Base-by-base conservation (phyloP, 1,140 invertebrate species). In the Listronotus bonariensis region DNA sequence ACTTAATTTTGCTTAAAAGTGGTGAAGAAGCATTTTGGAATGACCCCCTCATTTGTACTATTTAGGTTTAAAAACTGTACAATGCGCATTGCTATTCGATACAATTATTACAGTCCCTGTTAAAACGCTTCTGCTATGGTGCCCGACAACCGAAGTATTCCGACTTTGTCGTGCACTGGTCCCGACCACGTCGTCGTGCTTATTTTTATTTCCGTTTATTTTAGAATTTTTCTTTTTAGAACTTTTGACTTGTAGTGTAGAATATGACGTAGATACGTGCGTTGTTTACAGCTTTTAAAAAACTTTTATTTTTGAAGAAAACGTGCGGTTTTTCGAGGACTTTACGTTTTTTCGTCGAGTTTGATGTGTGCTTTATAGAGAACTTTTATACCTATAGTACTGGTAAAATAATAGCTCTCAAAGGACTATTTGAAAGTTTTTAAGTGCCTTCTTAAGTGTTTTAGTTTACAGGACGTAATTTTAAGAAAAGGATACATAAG, bases 401-500 rank as follows among this genome's bases (percentile, higher is more conserved):
- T n/a, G 10, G 2, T 45, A 15, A 18, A 15, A 2, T 18, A 18
- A 45, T 1, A 1, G 34, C 34, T 36, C 11, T 36, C 5, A 4
- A 45, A 14, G n/a, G 42, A 45, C n/a, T 45, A 11, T 26, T 26
- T 26, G 20, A 5, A 9, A 45, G 42, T 17, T 14, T 45, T 14
- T 3, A 26, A 17, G 42, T 17, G 17, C n/a, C n/a, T 26, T 5
- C 1, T 17, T 18, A 26, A 18, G 46, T 49, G 15, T 49, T 49
- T 49, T 45, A 49, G 17, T 49, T 49, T 20, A 1, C 7, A 15
- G 20, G 46, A n/a, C 20, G n/a, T 10, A 6, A n/a, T 15, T 49
- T 31, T 7, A 59, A 17, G 49, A 40, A 46, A 49, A 65, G 43
- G 49, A 52, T 54, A 59, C 42, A 42, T 71, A 76, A 71, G 71